Percentiles rank a stretch among this genome's conserved stretches.
Evolutionary conservation across 2,797 vertebrate species (phyloP).

Genomic region (Tokudaia muenninki): DNA sequence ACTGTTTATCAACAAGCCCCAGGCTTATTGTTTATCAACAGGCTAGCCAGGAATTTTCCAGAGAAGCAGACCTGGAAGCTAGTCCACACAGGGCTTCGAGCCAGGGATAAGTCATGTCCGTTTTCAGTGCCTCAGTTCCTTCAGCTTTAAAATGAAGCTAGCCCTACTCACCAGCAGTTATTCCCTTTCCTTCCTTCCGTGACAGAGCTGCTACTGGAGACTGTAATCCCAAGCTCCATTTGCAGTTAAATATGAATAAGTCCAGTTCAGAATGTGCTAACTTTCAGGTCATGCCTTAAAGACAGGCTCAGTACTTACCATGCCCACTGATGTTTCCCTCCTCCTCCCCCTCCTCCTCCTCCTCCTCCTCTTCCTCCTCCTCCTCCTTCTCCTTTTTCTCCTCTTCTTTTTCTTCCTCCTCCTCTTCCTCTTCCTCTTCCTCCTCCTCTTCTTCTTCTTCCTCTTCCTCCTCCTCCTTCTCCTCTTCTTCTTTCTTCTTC

Average conservation of each 20-base stretch:
- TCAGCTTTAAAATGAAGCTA: constrained; percentile 17
- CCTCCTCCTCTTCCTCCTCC: too few species aligned
- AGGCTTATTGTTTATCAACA: neutral
- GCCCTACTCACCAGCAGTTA: neutral
- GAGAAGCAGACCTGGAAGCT: neutral
- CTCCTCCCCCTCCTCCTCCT: too few species aligned
- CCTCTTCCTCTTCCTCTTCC: too few species aligned
- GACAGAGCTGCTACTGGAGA: neutral
- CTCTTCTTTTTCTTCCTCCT: neutral
- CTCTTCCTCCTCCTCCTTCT: too few species aligned
- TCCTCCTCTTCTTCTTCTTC: too few species aligned
- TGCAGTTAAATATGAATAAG: neutral
- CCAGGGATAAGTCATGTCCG: neutral
- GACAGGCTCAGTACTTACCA: neutral
- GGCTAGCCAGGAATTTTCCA: neutral
- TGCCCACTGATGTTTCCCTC: neutral
- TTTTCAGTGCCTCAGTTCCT: neutral
- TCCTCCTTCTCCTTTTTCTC: too few species aligned
- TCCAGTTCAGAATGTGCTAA: neutral
- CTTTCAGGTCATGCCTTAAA: neutral
- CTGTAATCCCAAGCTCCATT: neutral
- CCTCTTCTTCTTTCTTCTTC: too few species aligned
- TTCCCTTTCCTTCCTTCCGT: neutral
- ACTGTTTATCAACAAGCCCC: neutral
- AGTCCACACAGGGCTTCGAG: neutral